phyloP scores from a whole-genome alignment of 2,113 vertebrate genomes.

The Ivindomyrus marchei region DNA sequence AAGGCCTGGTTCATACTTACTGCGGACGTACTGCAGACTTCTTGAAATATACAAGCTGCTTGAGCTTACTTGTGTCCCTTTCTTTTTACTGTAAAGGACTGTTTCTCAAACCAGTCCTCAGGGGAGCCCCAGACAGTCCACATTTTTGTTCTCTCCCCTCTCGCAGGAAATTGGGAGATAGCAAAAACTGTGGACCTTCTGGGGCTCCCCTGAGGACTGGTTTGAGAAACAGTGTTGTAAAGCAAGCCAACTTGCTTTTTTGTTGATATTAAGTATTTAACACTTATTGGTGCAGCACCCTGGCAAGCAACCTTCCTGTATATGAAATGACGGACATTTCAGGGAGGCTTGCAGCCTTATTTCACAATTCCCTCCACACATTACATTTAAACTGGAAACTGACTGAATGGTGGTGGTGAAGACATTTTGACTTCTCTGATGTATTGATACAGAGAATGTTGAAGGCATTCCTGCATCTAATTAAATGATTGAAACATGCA shows the following conservation, averaged over 20 bases:
- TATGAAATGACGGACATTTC: not conserved
- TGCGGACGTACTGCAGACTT: not conserved
- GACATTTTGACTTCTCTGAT: not conserved
- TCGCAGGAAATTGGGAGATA: not conserved
- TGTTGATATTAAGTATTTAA: not conserved
- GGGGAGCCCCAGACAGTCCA: not conserved
- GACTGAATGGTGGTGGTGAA: not conserved
- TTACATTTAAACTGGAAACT: not conserved
- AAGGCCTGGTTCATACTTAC: not conserved
- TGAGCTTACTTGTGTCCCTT: not conserved
- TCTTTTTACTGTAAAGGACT: not conserved
- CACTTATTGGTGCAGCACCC: not conserved
- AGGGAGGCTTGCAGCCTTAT: not conserved
- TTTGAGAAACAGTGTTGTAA: not conserved
- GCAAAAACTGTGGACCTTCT: not conserved
- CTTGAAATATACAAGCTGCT: not conserved
- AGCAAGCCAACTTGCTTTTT: not conserved
- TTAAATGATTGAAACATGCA: not conserved
- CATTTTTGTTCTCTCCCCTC: not conserved
- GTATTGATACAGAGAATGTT: not conserved
- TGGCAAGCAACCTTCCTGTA: not conserved
- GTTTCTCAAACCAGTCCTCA: not conserved
- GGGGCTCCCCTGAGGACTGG: not conserved
- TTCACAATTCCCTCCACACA: not conserved
- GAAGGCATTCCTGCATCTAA: not conserved